These are phyloP conservation scores for Meteorus sp. DNA, from an alignment of 1,140 invertebrate species.

Conservation along the genomic window DNA sequence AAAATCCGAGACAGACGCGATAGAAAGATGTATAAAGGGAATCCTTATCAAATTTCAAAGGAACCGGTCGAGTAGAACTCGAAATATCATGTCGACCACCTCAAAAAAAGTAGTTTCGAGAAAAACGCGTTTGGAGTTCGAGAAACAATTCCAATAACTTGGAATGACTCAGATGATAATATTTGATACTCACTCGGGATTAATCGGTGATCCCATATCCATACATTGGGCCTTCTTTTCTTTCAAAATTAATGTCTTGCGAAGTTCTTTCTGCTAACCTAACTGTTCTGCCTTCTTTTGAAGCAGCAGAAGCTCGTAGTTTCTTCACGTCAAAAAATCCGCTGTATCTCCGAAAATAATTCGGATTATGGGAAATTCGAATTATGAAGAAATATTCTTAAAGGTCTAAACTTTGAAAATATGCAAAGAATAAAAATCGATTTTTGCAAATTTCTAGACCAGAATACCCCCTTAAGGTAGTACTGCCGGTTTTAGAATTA, in stretches of 20 bases:
- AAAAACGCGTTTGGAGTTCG: constrained; percentile 25
- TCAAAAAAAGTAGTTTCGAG: too few species aligned
- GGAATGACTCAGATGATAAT: background rate
- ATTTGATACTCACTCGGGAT: background rate
- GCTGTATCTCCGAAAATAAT: too few species aligned
- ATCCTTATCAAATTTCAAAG: constrained; percentile 5
- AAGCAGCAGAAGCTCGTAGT: too few species aligned
- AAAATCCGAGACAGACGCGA: background rate
- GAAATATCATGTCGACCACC: constrained; percentile 3
- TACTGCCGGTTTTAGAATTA: too few species aligned
- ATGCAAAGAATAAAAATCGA: too few species aligned
- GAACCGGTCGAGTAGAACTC: constrained; percentile 8
- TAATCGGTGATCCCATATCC: constrained; percentile 5
- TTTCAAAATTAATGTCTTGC: background rate
- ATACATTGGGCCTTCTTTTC: constrained; percentile 10
- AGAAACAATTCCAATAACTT: constrained; percentile 5
- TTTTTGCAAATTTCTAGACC: too few species aligned
- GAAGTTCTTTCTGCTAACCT: background rate
- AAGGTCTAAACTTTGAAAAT: too few species aligned
- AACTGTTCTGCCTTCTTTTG: constrained; percentile 19
- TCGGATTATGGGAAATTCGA: too few species aligned
- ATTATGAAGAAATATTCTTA: too few species aligned
- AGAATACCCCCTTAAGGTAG: too few species aligned
- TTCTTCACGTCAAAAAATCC: too few species aligned
- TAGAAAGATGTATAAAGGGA: background rate